Conservation (phyloP, 1,140 invertebrate species). For the Gryllus bimaculatus region DNA sequence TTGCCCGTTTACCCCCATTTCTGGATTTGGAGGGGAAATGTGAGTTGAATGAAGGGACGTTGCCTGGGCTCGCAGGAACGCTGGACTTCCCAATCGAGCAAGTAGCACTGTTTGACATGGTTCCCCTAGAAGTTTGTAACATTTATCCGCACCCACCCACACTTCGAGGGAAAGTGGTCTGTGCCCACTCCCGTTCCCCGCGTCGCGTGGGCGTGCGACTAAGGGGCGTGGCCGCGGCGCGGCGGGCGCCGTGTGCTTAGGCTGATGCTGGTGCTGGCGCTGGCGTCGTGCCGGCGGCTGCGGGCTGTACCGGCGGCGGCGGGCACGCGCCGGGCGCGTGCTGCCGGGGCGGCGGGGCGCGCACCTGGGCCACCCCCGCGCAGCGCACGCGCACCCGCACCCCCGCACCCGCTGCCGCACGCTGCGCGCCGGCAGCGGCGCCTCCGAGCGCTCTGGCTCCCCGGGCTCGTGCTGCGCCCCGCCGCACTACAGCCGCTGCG, state of each 20-base stretch:
- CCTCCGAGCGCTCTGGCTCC: slow-evolving; percentile 38
- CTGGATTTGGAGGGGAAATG: too few relatives aligned
- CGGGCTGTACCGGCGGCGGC: slow-evolving; percentile 34
- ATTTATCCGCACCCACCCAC: too few relatives aligned
- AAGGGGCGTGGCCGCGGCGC: not conserved
- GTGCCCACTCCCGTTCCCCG: too few relatives aligned
- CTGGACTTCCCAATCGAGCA: too few relatives aligned
- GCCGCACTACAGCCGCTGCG: slow-evolving; percentile 66
- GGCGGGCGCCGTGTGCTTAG: slow-evolving; percentile 16
- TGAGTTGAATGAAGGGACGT: too few relatives aligned
- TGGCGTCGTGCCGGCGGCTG: slow-evolving; percentile 40
- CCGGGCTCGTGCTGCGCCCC: slow-evolving; percentile 65
- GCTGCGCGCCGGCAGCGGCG: slow-evolving; percentile 56
- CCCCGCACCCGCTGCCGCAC: slow-evolving; percentile 47
- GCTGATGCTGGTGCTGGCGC: slow-evolving; percentile 43
- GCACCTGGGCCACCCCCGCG: slow-evolving; percentile 25
- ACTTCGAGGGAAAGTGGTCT: too few relatives aligned
- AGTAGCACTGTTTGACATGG: too few relatives aligned
- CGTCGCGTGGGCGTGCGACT: too few relatives aligned
- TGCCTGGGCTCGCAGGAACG: too few relatives aligned
- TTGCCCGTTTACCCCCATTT: too few relatives aligned
- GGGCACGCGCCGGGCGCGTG: slow-evolving; percentile 22
- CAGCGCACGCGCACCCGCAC: slow-evolving; percentile 51
- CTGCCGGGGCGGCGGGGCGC: slow-evolving; percentile 27
- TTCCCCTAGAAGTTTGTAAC: too few relatives aligned